These are phyloP conservation scores for Pandemis heparana DNA, from an alignment of 2,888 invertebrate genomes.

Conservation along the genomic window DNA sequence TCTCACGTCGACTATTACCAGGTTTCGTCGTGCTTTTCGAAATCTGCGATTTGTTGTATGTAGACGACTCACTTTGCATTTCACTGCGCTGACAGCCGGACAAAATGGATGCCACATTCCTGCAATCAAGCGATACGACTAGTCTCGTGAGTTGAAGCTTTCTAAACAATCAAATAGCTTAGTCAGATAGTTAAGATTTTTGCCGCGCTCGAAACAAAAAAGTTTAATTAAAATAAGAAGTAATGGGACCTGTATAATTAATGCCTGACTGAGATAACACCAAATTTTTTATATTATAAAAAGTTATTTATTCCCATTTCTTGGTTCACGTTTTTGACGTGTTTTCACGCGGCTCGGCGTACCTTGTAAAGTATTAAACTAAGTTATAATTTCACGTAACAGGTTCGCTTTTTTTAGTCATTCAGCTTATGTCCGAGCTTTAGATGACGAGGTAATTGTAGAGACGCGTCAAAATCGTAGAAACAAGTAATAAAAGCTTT, in stretches of 20 bases:
- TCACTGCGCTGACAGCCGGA: slow-evolving; percentile 30
- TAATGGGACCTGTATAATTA: slow-evolving; percentile 74
- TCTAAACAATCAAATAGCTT: slow-evolving; percentile 55
- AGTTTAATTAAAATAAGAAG: slow-evolving; percentile 49
- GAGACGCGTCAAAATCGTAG: not conserved
- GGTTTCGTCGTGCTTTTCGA: not conserved
- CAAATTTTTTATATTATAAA: slow-evolving; percentile 70
- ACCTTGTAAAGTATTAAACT: slow-evolving; percentile 9
- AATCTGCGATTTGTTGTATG: no score
- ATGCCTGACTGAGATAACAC: slow-evolving; percentile 77
- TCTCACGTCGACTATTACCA: not conserved
- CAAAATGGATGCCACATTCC: slow-evolving; percentile 48
- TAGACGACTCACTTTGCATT: not conserved
- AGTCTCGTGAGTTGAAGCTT: slow-evolving; percentile 72
- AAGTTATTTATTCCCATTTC: slow-evolving; percentile 59
- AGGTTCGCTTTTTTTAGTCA: slow-evolving; percentile 10
- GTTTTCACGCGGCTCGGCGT: slow-evolving; percentile 18
- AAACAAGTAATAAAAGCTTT: slow-evolving; percentile 48
- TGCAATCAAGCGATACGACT: slow-evolving; percentile 58
- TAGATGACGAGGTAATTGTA: not conserved
- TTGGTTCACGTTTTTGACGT: slow-evolving; percentile 37
- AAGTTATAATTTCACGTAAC: slow-evolving; percentile 12
- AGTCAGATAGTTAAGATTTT: slow-evolving; percentile 54
- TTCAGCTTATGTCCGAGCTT: not conserved
- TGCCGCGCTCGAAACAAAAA: slow-evolving; percentile 55